phyloP scores from a whole-genome alignment of 2,888 invertebrate species.

The Aleiodes testaceus region DNA sequence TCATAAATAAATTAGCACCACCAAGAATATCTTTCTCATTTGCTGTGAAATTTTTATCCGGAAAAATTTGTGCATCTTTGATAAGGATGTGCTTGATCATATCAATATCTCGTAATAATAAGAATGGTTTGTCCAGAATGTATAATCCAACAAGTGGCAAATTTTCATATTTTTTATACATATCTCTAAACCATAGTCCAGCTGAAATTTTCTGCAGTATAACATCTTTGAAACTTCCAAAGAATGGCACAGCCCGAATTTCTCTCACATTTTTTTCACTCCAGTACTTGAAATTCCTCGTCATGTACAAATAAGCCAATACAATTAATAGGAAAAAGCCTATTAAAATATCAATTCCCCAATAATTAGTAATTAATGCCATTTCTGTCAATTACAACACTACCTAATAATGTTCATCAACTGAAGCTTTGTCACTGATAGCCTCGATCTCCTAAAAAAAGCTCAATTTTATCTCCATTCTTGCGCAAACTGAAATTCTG shows the following conservation, averaged over 20 bases:
- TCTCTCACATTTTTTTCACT: conserved; percentile 69
- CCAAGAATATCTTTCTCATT: conserved; percentile 69
- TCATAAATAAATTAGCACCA: conserved; percentile 71
- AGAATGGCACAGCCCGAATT: conserved; percentile 68
- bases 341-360: conserved; percentile 58
- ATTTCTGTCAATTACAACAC: conserved; percentile 46
- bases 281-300: conserved; percentile 65
- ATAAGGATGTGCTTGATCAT: conserved; percentile 72
- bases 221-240: conserved; percentile 71
- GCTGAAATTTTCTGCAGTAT: conserved; percentile 62
- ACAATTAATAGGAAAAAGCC: conserved; percentile 46
- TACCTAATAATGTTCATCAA: too few relatives aligned
- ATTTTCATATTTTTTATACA: conserved; percentile 66
- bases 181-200: conserved; percentile 65
- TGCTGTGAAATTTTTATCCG: conserved; percentile 65
- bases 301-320: conserved; percentile 59
- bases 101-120: conserved; percentile 73
- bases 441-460: too few relatives aligned
- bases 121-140: conserved; percentile 71
- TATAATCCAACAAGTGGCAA: conserved; percentile 69
- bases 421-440: too few relatives aligned
- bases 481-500: too few relatives aligned
- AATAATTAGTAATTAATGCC: conserved; percentile 56
- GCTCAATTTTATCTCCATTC: too few relatives aligned
- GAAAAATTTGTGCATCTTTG: conserved; percentile 73